Percentiles rank a stretch among this genome's conserved stretches.
Evolutionary conservation across 2,113 vertebrate genomes (phyloP).

Genomic region (Corythaixoides concolor): DNA sequence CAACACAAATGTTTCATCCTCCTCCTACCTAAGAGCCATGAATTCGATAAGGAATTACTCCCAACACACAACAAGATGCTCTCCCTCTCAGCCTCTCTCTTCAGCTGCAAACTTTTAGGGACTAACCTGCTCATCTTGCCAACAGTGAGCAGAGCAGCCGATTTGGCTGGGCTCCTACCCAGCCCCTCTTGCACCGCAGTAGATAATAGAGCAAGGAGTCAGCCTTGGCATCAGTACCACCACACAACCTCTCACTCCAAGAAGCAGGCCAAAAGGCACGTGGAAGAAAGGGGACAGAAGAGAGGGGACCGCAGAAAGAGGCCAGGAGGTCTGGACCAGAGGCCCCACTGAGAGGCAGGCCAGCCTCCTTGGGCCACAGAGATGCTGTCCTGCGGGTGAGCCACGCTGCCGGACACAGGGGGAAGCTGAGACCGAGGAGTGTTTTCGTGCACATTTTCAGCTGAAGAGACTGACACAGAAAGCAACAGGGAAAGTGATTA

Average conservation of each 20-base stretch:
- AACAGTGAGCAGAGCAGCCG: background rate
- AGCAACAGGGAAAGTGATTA: background rate
- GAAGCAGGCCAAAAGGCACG: background rate
- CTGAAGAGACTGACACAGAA: background rate
- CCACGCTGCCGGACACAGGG: rapidly evolving
- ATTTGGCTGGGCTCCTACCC: background rate
- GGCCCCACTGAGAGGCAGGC: rapidly evolving
- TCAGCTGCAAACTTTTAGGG: background rate
- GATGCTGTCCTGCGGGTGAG: background rate
- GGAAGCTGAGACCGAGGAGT: background rate
- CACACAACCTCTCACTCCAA: background rate
- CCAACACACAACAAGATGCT: rapidly evolving
- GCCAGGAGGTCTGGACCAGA: rapidly evolving
- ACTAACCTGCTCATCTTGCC: background rate
- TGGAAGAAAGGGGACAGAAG: background rate
- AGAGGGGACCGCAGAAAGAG: background rate
- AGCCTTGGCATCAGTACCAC: background rate
- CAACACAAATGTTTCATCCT: background rate
- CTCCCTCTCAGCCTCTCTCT: background rate
- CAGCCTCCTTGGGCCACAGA: background rate
- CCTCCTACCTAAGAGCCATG: background rate
- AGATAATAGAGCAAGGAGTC: background rate
- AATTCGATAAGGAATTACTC: background rate
- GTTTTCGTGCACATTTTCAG: rapidly evolving
- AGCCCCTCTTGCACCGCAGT: background rate